Conservation (phyloP, 2,888 invertebrate genomes). For the Iphiclides podalirius region DNA sequence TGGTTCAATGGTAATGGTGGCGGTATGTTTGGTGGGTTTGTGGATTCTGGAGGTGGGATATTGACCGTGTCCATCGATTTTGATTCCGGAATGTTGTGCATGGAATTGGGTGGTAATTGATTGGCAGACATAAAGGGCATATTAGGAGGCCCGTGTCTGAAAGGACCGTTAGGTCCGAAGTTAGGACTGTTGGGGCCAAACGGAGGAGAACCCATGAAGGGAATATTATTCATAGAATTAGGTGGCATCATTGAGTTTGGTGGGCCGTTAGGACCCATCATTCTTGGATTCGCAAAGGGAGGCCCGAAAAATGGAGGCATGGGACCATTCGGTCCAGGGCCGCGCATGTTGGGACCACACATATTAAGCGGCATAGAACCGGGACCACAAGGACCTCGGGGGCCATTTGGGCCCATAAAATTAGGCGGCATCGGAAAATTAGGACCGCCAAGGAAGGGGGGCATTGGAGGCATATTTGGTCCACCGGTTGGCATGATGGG, state of each 20-base stretch:
- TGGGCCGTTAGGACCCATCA: conserved; percentile 47
- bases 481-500: conserved; percentile 37
- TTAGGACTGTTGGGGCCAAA: conserved; percentile 63
- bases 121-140: conserved; percentile 56
- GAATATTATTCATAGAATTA: conserved; percentile 47
- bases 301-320: conserved; percentile 49
- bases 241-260: conserved; percentile 52
- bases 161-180: conserved; percentile 29
- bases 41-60: conserved; percentile 63
- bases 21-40: conserved; percentile 82
- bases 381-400: conserved; percentile 50
- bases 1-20: conserved; percentile 81
- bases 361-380: conserved; percentile 46
- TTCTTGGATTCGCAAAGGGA: conserved; percentile 42
- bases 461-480: conserved; percentile 49
- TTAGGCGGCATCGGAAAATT: conserved; percentile 65
- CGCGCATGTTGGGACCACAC: conserved; percentile 44
- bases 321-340: conserved; percentile 45
- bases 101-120: conserved; percentile 35
- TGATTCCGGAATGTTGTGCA: conserved; percentile 40
- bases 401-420: conserved; percentile 66
- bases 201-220: conserved; percentile 62
- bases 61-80: conserved; percentile 42
- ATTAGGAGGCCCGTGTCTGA: conserved; percentile 39
- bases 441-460: conserved; percentile 56